Conservation (phyloP, 2,797 vertebrate species). For the Coreius guichenoti region DNA sequence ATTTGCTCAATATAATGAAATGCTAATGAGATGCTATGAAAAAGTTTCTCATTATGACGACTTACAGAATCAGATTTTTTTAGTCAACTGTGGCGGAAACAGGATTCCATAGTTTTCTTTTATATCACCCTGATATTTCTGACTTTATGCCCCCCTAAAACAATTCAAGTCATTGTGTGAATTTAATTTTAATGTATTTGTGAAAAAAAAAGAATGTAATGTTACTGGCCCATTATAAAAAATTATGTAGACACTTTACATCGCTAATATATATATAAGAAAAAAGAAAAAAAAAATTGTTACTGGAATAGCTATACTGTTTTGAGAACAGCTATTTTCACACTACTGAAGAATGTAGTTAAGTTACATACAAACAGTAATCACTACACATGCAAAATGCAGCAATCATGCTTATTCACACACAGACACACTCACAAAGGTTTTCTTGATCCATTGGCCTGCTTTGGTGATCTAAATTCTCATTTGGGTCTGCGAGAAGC, state of each 20-base stretch:
- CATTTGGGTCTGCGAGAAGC: conserved; percentile 51
- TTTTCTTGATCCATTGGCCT: conserved; percentile 50
- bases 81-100: background rate
- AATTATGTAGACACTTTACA: background rate
- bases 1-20: background rate
- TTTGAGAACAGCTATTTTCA: background rate
- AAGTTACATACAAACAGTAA: background rate
- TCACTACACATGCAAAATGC: background rate
- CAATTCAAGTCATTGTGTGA: background rate
- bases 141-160: too few species aligned
- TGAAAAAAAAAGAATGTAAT: background rate
- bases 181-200: background rate
- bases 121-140: too few species aligned
- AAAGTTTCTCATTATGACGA: background rate
- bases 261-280: too few species aligned
- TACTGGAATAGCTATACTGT: background rate
- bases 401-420: conserved; percentile 13
- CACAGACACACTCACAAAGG: background rate
- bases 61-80: background rate
- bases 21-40: background rate
- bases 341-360: background rate
- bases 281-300: background rate
- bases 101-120: too few species aligned
- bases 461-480: conserved; percentile 51
- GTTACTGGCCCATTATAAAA: background rate